Base-by-base conservation (phyloP, 2,888 invertebrate genomes). In the Zonitis immaculata region DNA sequence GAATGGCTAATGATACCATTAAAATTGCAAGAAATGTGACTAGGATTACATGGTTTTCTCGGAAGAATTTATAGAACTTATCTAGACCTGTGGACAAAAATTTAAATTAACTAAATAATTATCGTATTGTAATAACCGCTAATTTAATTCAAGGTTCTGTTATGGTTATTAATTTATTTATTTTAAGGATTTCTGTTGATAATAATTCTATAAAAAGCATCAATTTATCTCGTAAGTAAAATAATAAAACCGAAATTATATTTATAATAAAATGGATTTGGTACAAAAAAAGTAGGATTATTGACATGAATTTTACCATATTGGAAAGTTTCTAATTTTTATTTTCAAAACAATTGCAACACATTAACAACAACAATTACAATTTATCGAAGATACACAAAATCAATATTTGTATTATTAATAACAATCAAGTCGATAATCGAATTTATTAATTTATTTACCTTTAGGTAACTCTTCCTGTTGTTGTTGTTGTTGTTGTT, bases 11-110 rank as follows among this genome's bases (percentile, higher is more conserved):
- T 18, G 60, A 60, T 5, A 64, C 47, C 22, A 65, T 42, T 2
- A 66, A 22, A 8, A 65, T 35, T 6, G 56, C 50, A 12, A 64
- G 47, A 44, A 64, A 59, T 44, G 60, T 52, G 11, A 61, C 59
- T 18, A 65, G 60, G 47, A 61, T 52, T n/a, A 59, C 54, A n/a
- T 58, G 48, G 11, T 58, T 56, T 43, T 57, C 56, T 30, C 60
- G 62, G 9, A 58, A 54, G 30, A 62, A 55, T 20, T 61, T 62
- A 43, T 59, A 60, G 1, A 64, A 45, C 59, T 63, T 62, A 28
- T 52, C 54, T 12, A 55, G 56, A 32, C 61, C 67, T 67, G 52
- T 43, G 64, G 60, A 53, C 1, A 46, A 20, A 14, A 30, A 51
- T 16, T 22, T 14, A 5, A 20, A 49, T 47, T 2, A 25, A 39